phyloP scores from a whole-genome alignment of 2,888 invertebrate genomes.

The Hartigia nigra region DNA sequence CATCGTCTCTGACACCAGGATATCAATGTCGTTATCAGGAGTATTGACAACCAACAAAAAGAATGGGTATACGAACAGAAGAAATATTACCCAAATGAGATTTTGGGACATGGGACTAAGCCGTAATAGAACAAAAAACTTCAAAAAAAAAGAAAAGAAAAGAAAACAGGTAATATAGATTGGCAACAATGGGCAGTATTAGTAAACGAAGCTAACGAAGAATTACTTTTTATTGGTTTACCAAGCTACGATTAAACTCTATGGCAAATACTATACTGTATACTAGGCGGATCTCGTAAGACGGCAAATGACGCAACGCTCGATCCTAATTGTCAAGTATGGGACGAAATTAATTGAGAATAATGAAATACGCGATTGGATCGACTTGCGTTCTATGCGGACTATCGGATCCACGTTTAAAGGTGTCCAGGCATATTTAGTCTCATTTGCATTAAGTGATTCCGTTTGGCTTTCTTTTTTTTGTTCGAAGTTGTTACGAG shows the following conservation, averaged over 20 bases:
- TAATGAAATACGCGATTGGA: neutral
- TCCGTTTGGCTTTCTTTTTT: slow-evolving; percentile 3
- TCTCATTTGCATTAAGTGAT: slow-evolving; percentile 33
- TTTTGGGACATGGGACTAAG: neutral
- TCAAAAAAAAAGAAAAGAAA: slow-evolving; percentile 13
- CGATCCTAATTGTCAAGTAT: neutral
- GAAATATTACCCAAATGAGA: neutral
- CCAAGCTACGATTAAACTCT: neutral
- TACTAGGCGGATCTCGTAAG: neutral
- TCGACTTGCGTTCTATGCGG: neutral
- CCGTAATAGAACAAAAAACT: slow-evolving; percentile 16
- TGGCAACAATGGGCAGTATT: slow-evolving; percentile 38
- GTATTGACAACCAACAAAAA: neutral
- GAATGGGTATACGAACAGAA: neutral
- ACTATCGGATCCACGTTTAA: neutral
- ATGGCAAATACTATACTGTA: neutral
- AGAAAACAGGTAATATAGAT: slow-evolving; percentile 17
- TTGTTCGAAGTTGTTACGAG: slow-evolving; percentile 22
- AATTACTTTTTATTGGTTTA: neutral
- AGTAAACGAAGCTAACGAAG: slow-evolving; percentile 40
- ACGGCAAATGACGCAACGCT: neutral
- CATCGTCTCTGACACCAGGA: neutral
- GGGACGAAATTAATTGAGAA: neutral
- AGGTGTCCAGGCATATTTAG: slow-evolving; percentile 27
- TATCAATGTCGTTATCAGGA: neutral